A percentile compares a stretch with the other conserved stretches of the same genome.
phyloP scores from a whole-genome alignment of 1,140 invertebrate species.

The Heliconius hewitsoni region DNA sequence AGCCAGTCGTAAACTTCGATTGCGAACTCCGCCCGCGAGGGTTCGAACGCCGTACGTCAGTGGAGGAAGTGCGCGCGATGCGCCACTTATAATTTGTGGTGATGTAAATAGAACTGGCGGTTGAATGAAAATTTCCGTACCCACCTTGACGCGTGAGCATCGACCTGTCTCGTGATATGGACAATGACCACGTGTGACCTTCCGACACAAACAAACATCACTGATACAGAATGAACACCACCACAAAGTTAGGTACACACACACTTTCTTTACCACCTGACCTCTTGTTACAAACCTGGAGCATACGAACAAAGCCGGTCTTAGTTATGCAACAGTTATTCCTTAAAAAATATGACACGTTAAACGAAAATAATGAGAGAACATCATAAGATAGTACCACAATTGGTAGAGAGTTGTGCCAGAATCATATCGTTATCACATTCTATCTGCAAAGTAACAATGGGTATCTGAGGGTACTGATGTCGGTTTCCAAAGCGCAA shows the following conservation, averaged over 20 bases:
- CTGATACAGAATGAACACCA: slow-evolving; percentile 55
- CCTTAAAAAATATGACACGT: slow-evolving; percentile 32
- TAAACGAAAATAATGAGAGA: not conserved
- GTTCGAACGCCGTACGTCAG: slow-evolving; percentile 64
- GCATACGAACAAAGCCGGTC: slow-evolving; percentile 29
- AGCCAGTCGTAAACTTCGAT: slow-evolving; percentile 52
- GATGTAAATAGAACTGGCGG: slow-evolving; percentile 73
- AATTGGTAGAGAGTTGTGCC: not conserved
- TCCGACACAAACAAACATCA: slow-evolving; percentile 61
- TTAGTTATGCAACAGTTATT: slow-evolving; percentile 41
- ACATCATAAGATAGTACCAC: slow-evolving; percentile 19
- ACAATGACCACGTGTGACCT: slow-evolving; percentile 71
- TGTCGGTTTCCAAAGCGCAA: slow-evolving; percentile 74
- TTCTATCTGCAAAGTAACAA: slow-evolving; percentile 64
- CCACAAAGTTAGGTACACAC: slow-evolving; percentile 55
- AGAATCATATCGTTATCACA: slow-evolving; percentile 48
- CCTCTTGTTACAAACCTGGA: slow-evolving; percentile 21
- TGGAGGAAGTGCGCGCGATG: slow-evolving; percentile 69
- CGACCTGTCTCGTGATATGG: slow-evolving; percentile 68
- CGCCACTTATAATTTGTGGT: slow-evolving; percentile 66
- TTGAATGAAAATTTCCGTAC: slow-evolving; percentile 76
- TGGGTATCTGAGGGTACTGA: slow-evolving; percentile 61
- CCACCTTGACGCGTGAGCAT: slow-evolving; percentile 73
- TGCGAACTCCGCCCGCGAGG: slow-evolving; percentile 57
- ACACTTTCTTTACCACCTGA: slow-evolving; percentile 44